These are phyloP conservation scores for Drosophila ambigua DNA, from an alignment of 1,140 invertebrate genomes.

Conservation along the genomic window DNA sequence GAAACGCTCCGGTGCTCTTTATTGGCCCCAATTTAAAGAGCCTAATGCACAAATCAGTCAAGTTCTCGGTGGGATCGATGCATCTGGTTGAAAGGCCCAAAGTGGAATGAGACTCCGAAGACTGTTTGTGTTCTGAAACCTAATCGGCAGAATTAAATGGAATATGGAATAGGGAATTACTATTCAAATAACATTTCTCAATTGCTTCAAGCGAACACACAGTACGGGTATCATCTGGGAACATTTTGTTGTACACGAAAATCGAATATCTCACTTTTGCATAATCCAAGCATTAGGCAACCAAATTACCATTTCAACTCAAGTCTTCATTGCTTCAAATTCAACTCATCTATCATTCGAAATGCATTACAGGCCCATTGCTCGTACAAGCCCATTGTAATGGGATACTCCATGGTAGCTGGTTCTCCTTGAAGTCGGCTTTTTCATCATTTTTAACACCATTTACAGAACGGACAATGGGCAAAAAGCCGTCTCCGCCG, in stretches of 20 bases:
- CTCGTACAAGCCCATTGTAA: slow-evolving; percentile 35
- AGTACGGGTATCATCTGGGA: no score
- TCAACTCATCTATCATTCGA: slow-evolving; percentile 42
- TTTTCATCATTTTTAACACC: slow-evolving; percentile 50
- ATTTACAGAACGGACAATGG: slow-evolving; percentile 50
- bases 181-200: neutral
- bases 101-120: no score
- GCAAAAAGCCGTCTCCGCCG: slow-evolving; percentile 26
- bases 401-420: slow-evolving; percentile 34
- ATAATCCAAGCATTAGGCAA: slow-evolving; percentile 11
- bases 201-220: neutral
- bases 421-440: slow-evolving; percentile 51
- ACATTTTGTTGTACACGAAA: no score
- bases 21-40: slow-evolving; percentile 44
- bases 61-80: slow-evolving; percentile 33
- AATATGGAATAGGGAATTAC: no score
- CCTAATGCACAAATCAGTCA: slow-evolving; percentile 61
- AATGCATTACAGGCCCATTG: slow-evolving; percentile 38
- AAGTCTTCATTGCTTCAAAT: slow-evolving; percentile 29
- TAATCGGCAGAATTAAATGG: no score
- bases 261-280: neutral
- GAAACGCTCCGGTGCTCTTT: slow-evolving; percentile 19
- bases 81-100: neutral
- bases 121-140: no score
- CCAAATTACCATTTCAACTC: slow-evolving; percentile 10